phyloP scores from a whole-genome alignment of 2,797 vertebrate genomes.

The Karalla daura region DNA sequence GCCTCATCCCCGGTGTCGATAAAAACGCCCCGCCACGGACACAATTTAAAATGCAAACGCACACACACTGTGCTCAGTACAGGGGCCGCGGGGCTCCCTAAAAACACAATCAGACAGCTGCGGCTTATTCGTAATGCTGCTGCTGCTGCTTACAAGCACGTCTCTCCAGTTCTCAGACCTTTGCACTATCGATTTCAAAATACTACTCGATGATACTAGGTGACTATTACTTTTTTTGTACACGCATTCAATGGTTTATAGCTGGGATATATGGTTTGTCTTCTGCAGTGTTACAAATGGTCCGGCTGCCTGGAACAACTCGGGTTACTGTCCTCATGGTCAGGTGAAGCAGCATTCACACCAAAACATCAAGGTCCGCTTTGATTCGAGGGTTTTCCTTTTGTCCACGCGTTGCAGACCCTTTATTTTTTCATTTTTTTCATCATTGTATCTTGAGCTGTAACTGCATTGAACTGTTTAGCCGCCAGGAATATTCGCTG shows the following conservation, averaged over 20 bases:
- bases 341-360: background rate
- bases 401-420: background rate
- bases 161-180: background rate
- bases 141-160: conserved; percentile 1
- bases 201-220: no score
- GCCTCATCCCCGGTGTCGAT: background rate
- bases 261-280: conserved; percentile 7
- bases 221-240: conserved; percentile 1
- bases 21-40: background rate
- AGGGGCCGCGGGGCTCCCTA: background rate
- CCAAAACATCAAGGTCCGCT: background rate
- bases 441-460: no score
- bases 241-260: conserved; percentile 15
- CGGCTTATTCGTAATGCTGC: conserved; percentile 2
- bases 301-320: background rate
- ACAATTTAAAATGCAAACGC: conserved; percentile 2
- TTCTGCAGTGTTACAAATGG: conserved; percentile 6
- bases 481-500: no score
- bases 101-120: conserved; percentile 21
- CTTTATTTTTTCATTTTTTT: background rate
- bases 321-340: background rate
- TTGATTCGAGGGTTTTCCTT: background rate
- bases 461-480: background rate
- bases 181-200: conserved; percentile 26
- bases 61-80: background rate